These are phyloP conservation scores for Oncorhynchus gorbuscha DNA, from an alignment of 2,113 vertebrate species.

Conservation along the genomic window DNA sequence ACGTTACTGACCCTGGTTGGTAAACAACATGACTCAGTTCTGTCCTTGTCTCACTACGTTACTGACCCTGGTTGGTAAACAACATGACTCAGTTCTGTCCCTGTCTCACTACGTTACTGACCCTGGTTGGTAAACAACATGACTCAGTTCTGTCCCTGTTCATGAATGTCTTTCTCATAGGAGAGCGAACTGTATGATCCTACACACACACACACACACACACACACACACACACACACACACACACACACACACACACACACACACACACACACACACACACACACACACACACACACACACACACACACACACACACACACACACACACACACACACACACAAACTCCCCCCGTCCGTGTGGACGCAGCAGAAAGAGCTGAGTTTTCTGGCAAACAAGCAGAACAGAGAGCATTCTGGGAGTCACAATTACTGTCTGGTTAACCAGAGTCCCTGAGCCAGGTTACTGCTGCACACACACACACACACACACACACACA, in stretches of 20 bases:
- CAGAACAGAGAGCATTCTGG: constrained; percentile 72
- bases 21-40: no score
- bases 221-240: constrained; percentile 8
- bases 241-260: constrained; percentile 3
- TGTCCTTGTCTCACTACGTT: no score
- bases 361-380: constrained; percentile 80
- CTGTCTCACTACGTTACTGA: no score
- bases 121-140: no score
- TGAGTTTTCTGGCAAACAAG: constrained; percentile 84
- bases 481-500: constrained; percentile 36
- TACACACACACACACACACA: constrained; percentile 7
- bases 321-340: background rate
- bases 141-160: no score
- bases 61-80: no score
- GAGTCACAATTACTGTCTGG: constrained; percentile 84
- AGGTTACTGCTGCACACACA: constrained; percentile 62
- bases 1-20: no score
- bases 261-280: background rate
- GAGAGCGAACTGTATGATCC: no score
- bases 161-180: no score
- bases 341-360: constrained; percentile 48
- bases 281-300: background rate
- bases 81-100: no score
- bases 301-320: constrained; percentile 6
- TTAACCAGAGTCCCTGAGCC: constrained; percentile 79